A percentile compares a stretch with the other conserved stretches of the same genome.
Conservation (phyloP, 2,888 invertebrate species). For the Pammene aurita region DNA sequence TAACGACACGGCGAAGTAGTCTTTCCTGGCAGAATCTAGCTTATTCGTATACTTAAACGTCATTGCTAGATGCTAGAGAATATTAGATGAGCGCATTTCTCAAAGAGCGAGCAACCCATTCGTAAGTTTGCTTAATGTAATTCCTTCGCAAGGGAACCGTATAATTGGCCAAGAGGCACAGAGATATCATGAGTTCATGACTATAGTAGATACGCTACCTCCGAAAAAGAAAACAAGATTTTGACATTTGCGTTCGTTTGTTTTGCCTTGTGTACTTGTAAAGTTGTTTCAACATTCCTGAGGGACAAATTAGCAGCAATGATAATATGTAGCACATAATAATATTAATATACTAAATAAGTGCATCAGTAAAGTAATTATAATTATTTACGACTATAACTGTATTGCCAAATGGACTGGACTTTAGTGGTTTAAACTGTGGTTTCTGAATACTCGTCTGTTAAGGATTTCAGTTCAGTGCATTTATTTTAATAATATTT, state of each 20-base stretch:
- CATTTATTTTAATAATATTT: too few relatives aligned
- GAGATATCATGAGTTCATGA: neutral
- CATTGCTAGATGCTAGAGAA: slow-evolving; percentile 8
- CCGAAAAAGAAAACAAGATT: neutral
- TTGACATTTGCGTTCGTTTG: neutral
- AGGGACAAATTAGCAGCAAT: too few relatives aligned
- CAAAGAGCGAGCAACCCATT: slow-evolving; percentile 11
- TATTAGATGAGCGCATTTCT: slow-evolving; percentile 8
- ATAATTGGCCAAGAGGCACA: slow-evolving; percentile 13
- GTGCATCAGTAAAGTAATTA: too few relatives aligned
- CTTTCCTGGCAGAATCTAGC: slow-evolving; percentile 1
- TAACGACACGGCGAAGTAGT: neutral
- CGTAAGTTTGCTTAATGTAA: slow-evolving; percentile 20
- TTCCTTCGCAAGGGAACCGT: slow-evolving; percentile 12
- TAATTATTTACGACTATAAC: too few relatives aligned
- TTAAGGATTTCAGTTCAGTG: too few relatives aligned
- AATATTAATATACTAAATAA: too few relatives aligned
- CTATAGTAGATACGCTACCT: neutral
- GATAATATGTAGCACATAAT: too few relatives aligned
- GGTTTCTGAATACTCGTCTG: too few relatives aligned
- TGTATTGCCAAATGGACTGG: too few relatives aligned
- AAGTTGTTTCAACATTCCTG: too few relatives aligned
- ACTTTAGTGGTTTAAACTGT: too few relatives aligned
- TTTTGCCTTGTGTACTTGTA: too few relatives aligned
- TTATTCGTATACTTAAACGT: neutral